Percentiles rank a stretch among this genome's conserved stretches.
phyloP scores from a whole-genome alignment of 2,888 invertebrate species.

The Halictus ligatus region DNA sequence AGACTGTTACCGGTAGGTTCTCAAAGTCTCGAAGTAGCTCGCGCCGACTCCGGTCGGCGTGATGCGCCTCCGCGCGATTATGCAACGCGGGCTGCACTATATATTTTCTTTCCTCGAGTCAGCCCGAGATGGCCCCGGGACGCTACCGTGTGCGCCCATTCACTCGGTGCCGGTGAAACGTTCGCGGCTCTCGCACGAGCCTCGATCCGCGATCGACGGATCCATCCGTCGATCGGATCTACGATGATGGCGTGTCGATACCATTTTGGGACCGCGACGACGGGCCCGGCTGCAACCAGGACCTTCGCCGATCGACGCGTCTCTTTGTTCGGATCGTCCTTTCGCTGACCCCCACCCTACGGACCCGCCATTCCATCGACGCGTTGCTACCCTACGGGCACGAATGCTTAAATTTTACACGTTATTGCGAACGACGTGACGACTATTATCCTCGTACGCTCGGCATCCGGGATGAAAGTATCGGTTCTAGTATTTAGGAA shows the following conservation, averaged over 20 bases:
- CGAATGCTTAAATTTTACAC: constrained; percentile 42
- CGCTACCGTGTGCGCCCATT: constrained; percentile 68
- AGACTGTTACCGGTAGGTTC: constrained; percentile 39
- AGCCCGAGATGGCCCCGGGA: constrained; percentile 39
- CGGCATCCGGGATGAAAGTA: constrained; percentile 52
- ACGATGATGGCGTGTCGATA: constrained; percentile 36
- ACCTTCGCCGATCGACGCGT: constrained; percentile 13
- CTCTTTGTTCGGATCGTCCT: constrained; percentile 18
- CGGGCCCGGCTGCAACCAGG: constrained; percentile 17
- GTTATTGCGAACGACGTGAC: constrained; percentile 19
- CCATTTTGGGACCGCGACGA: constrained; percentile 19
- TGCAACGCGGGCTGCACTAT: constrained; percentile 69
- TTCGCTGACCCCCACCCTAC: background rate
- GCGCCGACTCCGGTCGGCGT: constrained; percentile 30
- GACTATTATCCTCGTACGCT: constrained; percentile 38
- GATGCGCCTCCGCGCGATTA: constrained; percentile 66
- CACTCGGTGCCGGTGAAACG: constrained; percentile 54
- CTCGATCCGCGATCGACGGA: constrained; percentile 13
- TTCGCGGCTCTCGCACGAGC: constrained; percentile 15
- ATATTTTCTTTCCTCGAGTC: constrained; percentile 65
- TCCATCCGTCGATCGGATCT: constrained; percentile 17
- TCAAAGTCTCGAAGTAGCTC: constrained; percentile 45
- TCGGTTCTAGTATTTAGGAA: constrained; percentile 49
- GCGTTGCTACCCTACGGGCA: constrained; percentile 29
- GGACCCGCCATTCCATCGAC: background rate